Evolutionary conservation across 2,113 vertebrate genomes (phyloP), one percentile per base, ranked within the genome.

Genomic region (Phyllostomus hastatus): DNA sequence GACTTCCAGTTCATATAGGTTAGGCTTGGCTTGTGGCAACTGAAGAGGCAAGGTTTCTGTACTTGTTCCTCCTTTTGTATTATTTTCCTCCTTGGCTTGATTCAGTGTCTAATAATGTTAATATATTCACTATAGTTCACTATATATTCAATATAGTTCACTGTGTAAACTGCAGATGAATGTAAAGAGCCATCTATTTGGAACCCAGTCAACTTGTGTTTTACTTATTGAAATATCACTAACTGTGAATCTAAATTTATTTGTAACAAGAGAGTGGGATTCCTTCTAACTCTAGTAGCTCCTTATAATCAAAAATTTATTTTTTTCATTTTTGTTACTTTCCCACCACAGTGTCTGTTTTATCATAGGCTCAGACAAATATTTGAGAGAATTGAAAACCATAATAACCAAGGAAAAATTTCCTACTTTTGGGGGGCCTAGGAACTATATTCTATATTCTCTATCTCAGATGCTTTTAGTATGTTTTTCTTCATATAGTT

Each of bases 311-410:
- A 96, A 73, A 7, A 15, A 54, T 80, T 89, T 57, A 78, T 91
- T 92, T 80, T 95, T 69, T 95, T 91, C 26, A 57, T 66, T 84
- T 84, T 90, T 88, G 26, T 94, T 88, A 26, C 14, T 91, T 91
- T 48, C 46, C 46, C 88, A 50, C 4, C 20, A 76, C 22, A 87
- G 9, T 72, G 19, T 88, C 50, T 69, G 50, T 93, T 90, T 95
- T 78, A 90, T 59, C 57, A 46, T 61, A 93, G 35, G 52, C 64
- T 24, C n/a, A 88, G 31, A 33, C 95, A 73, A 96, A 28, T 89
- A 43, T 91, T 70, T 78, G 54, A 88, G 48, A 78, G 28, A 43
- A 43, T 94, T 54, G 72, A 57, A 94, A 91, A 70, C 35, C n/a
- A 66, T 66, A 91, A 69, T 61, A 87, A 90, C 24, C 41, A 83